phyloP scores from a whole-genome alignment of 2,888 invertebrate species.

The Zaprionus obscuricornis region DNA sequence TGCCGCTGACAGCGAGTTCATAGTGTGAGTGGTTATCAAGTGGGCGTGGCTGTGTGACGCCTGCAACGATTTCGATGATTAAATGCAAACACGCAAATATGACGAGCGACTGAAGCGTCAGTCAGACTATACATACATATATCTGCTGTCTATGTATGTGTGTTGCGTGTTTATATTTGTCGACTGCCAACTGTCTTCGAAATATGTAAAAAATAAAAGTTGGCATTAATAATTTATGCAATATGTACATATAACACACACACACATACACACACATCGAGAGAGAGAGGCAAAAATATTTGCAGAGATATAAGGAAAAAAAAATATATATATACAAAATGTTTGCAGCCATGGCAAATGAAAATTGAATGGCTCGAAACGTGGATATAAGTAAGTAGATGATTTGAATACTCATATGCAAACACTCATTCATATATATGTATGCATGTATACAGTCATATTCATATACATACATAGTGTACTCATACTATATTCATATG shows the following conservation, averaged over 20 bases:
- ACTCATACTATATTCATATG: slow-evolving; percentile 12
- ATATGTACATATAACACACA: slow-evolving; percentile 56
- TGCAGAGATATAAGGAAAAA: slow-evolving; percentile 43
- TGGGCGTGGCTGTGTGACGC: slow-evolving; percentile 41
- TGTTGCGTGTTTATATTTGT: slow-evolving; percentile 48
- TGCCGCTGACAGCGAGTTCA: too few species aligned
- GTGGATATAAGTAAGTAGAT: slow-evolving; percentile 52
- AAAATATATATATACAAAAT: slow-evolving; percentile 1
- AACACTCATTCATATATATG: too few species aligned
- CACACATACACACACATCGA: neutral
- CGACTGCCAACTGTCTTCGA: slow-evolving; percentile 74
- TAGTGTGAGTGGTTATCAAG: neutral
- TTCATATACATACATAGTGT: neutral
- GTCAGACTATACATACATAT: slow-evolving; percentile 28
- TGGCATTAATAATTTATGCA: slow-evolving; percentile 76
- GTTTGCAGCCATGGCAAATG: slow-evolving; percentile 44
- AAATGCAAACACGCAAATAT: slow-evolving; percentile 79
- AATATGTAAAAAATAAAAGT: slow-evolving; percentile 77
- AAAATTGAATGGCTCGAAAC: slow-evolving; percentile 72
- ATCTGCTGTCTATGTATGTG: slow-evolving; percentile 2
- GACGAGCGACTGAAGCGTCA: slow-evolving; percentile 59
- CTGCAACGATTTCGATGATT: slow-evolving; percentile 78
- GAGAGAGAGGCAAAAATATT: slow-evolving; percentile 44
- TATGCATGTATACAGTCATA: neutral
- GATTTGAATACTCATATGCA: slow-evolving; percentile 51